These are phyloP conservation scores for Hypanus sabinus DNA, from an alignment of 2,113 vertebrate genomes.

Conservation along the genomic window DNA sequence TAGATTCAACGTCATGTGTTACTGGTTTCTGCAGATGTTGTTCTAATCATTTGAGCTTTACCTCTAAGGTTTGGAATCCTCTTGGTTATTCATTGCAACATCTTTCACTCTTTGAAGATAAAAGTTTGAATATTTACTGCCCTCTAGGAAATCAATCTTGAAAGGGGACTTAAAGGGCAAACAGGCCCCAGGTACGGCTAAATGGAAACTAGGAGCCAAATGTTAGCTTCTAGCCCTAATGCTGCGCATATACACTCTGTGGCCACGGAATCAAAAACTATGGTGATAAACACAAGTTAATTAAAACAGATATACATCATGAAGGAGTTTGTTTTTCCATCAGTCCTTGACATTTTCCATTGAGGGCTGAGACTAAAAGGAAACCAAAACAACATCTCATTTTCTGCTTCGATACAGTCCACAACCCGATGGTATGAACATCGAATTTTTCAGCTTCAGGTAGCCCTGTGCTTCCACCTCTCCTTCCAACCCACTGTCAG, in stretches of 20 bases:
- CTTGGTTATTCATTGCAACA: not conserved
- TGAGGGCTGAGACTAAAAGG: no score
- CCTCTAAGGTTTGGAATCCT: not conserved
- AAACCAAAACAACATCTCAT: no score
- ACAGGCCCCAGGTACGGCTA: no score
- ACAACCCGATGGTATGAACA: no score
- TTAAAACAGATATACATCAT: not conserved
- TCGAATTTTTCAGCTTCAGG: no score
- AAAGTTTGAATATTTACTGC: not conserved
- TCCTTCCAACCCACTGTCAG: no score
- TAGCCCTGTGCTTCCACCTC: no score
- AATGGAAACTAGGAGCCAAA: not conserved
- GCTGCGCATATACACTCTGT: no score
- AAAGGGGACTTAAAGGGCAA: not conserved
- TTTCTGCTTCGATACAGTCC: no score
- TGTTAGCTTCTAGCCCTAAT: not conserved
- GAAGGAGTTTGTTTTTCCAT: not conserved
- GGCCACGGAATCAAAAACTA: not conserved
- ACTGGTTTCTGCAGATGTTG: no score
- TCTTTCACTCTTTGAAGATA: not conserved
- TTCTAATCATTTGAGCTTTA: not conserved
- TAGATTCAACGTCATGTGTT: no score
- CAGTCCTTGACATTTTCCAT: no score
- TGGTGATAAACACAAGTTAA: not conserved
- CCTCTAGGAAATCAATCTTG: not conserved